Evolutionary conservation across 1,140 invertebrate genomes (phyloP).

Genomic region (Drosophila takahashii): DNA sequence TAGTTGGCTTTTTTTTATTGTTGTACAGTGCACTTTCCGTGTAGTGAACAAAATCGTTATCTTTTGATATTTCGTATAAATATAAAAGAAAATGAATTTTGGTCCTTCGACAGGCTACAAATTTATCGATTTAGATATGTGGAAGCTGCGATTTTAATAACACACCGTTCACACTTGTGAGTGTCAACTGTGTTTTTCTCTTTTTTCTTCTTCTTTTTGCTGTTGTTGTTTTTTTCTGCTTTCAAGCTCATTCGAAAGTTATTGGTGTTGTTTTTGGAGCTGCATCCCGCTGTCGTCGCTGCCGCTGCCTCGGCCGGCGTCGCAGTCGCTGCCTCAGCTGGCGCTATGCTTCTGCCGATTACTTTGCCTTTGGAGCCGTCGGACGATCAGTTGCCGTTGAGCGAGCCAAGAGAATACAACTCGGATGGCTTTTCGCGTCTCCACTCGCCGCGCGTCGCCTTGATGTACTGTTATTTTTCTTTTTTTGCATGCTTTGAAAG

Average conservation of each 20-base stretch:
- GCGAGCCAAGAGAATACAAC: constrained; percentile 71
- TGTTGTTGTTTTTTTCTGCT: constrained; percentile 29
- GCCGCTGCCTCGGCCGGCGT: constrained; percentile 15
- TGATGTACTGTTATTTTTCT: constrained; percentile 35
- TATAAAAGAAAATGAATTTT: neutral
- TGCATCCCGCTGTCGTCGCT: constrained; percentile 50
- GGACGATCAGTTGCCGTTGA: constrained; percentile 68
- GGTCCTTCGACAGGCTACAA: neutral
- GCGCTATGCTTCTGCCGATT: constrained; percentile 3
- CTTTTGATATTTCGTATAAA: too few species aligned
- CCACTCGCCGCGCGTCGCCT: constrained; percentile 14
- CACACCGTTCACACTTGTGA: neutral
- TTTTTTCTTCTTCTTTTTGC: too few species aligned
- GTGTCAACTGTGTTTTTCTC: constrained; percentile 1
- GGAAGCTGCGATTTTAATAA: neutral
- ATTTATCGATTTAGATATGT: neutral
- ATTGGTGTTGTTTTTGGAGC: constrained; percentile 48
- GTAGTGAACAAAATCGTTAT: neutral
- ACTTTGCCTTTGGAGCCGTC: neutral
- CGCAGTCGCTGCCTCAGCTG: constrained; percentile 30
- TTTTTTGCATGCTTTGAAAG: constrained; percentile 16
- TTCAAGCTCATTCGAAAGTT: constrained; percentile 78
- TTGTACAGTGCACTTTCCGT: neutral
- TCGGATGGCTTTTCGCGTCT: constrained; percentile 16
- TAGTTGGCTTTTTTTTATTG: constrained; percentile 10